Evolutionary conservation across 2,113 vertebrate genomes (phyloP).

Genomic region (Rhinolophus ferrumequinum): DNA sequence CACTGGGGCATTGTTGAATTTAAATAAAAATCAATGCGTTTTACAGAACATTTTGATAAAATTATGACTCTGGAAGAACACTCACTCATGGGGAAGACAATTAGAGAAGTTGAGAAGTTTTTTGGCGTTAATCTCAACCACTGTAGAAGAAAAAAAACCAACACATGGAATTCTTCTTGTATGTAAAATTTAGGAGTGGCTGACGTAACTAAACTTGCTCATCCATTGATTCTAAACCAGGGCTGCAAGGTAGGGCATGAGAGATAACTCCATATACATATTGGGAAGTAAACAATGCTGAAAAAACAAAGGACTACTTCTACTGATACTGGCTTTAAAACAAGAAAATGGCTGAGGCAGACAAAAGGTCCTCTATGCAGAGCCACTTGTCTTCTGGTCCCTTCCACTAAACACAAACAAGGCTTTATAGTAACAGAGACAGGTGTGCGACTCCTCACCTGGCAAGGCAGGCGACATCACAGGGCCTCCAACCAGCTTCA

Average conservation of each 20-base stretch:
- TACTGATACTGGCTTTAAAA: conserved; percentile 42
- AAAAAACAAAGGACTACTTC: not conserved
- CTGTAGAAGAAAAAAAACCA: not conserved
- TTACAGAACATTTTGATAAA: conserved; percentile 20
- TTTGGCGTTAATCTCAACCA: not conserved
- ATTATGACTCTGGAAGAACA: conserved; percentile 26
- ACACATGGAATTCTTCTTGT: not conserved
- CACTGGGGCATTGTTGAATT: not conserved
- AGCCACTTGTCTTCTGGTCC: not conserved
- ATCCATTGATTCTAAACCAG: not conserved
- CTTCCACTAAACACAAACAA: not conserved
- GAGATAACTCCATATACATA: conserved; percentile 32
- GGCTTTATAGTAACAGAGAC: not conserved
- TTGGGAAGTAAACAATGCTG: conserved; percentile 31
- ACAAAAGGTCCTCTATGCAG: not conserved
- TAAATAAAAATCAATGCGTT: conserved; percentile 53
- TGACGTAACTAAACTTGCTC: conserved; percentile 27
- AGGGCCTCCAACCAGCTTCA: not conserved
- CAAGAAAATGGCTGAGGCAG: not conserved
- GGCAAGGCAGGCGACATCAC: not conserved
- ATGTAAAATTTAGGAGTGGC: conserved; percentile 51
- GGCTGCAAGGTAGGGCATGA: conserved; percentile 26
- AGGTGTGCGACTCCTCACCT: not conserved
- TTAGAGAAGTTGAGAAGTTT: not conserved
- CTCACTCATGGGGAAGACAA: conserved; percentile 39